A percentile compares a stretch with the other conserved stretches of the same genome.
These are phyloP conservation scores for Bombus confusus DNA, from an alignment of 1,140 invertebrate genomes.

Conservation along the genomic window DNA sequence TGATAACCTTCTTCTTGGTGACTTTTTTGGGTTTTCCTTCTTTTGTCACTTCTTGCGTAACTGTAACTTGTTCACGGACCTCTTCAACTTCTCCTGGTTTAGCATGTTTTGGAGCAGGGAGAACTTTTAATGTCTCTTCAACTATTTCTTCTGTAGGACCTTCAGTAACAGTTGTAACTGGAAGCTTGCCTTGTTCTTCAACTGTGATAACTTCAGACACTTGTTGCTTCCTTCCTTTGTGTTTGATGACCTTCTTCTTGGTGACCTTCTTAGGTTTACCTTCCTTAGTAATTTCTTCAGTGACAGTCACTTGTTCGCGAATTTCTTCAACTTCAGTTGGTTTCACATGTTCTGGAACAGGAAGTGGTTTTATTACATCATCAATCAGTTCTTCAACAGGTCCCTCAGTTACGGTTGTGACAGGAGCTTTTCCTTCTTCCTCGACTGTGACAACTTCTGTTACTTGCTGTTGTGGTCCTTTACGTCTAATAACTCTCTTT, in stretches of 20 bases:
- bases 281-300: slow-evolving; percentile 73
- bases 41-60: slow-evolving; percentile 72
- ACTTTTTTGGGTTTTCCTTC: slow-evolving; percentile 77
- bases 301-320: slow-evolving; percentile 71
- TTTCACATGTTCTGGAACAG: not conserved
- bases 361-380: slow-evolving; percentile 13
- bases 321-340: slow-evolving; percentile 68
- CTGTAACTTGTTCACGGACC: slow-evolving; percentile 71
- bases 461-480: slow-evolving; percentile 71
- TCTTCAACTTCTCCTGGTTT: slow-evolving; percentile 81
- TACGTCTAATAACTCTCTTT: slow-evolving; percentile 74
- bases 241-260: slow-evolving; percentile 76
- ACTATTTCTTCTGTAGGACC: slow-evolving; percentile 74
- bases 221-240: slow-evolving; percentile 76
- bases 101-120: slow-evolving; percentile 84
- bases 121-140: slow-evolving; percentile 83
- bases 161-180: slow-evolving; percentile 62
- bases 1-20: slow-evolving; percentile 55
- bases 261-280: slow-evolving; percentile 77
- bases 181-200: slow-evolving; percentile 72
- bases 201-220: slow-evolving; percentile 69
- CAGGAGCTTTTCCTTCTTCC: slow-evolving; percentile 70
- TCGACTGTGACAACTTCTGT: slow-evolving; percentile 73
- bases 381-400: slow-evolving; percentile 33
- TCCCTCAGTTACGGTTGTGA: slow-evolving; percentile 62